phyloP scores from a whole-genome alignment of 2,888 invertebrate species.

The Ypsolopha scabrella region DNA sequence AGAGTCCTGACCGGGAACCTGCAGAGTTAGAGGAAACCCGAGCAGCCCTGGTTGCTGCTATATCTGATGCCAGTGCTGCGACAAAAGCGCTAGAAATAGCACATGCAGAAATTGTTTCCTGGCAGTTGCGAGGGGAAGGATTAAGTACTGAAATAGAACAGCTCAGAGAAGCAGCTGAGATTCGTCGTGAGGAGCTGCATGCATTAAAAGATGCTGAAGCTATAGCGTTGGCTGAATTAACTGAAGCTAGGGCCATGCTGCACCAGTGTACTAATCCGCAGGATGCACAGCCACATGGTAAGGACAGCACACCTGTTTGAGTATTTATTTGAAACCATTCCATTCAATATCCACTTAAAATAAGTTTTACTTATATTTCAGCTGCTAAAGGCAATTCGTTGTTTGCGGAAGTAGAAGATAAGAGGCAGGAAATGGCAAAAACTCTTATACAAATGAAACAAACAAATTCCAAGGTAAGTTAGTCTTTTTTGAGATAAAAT shows the following conservation, averaged over 20 bases:
- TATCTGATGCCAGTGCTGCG: slow-evolving; percentile 34
- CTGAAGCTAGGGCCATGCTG: slow-evolving; percentile 46
- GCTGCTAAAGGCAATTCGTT: slow-evolving; percentile 74
- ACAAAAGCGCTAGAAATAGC: slow-evolving; percentile 42
- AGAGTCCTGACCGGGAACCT: slow-evolving; percentile 38
- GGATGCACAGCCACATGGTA: slow-evolving; percentile 52
- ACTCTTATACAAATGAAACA: slow-evolving; percentile 71
- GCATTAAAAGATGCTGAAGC: slow-evolving; percentile 47
- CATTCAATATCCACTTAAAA: background rate
- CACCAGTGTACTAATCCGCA: slow-evolving; percentile 43
- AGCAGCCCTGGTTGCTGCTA: slow-evolving; percentile 27
- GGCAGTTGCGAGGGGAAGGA: slow-evolving; percentile 47
- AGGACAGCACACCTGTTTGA: background rate
- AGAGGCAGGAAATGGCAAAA: slow-evolving; percentile 73
- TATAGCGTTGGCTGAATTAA: slow-evolving; percentile 41
- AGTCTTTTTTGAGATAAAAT: too few relatives aligned
- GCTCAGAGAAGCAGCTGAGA: slow-evolving; percentile 40
- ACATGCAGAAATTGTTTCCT: slow-evolving; percentile 32
- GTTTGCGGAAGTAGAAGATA: slow-evolving; percentile 76
- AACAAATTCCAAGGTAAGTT: slow-evolving; percentile 61
- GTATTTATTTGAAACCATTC: background rate
- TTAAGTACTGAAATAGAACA: slow-evolving; percentile 40
- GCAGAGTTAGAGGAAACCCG: slow-evolving; percentile 46
- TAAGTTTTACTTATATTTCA: slow-evolving; percentile 21
- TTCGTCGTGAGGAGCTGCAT: slow-evolving; percentile 41